phyloP scores from a whole-genome alignment of 2,113 vertebrate species.

The Campylomormyrus tamandua region DNA sequence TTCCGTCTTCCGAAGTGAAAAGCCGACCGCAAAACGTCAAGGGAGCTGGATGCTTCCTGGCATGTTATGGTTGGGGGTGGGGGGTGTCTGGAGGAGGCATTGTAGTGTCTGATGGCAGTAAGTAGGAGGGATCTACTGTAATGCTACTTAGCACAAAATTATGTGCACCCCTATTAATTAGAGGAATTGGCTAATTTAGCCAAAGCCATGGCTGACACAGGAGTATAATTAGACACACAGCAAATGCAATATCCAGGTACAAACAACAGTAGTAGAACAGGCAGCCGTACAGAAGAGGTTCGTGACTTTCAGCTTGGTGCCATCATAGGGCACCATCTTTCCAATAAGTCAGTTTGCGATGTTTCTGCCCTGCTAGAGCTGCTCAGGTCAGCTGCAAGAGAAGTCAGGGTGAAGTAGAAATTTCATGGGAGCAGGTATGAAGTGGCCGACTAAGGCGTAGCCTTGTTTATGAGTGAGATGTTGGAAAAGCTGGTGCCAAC shows the following conservation, averaged over 20 bases:
- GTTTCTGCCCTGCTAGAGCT: not conserved
- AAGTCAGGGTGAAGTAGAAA: not conserved
- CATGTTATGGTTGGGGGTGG: too few relatives aligned
- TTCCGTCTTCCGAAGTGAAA: too few relatives aligned
- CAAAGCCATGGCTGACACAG: not conserved
- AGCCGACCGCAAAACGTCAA: too few relatives aligned
- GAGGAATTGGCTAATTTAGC: not conserved
- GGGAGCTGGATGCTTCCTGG: too few relatives aligned
- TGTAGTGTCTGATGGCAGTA: too few relatives aligned
- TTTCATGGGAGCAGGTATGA: not conserved
- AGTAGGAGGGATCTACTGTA: too few relatives aligned
- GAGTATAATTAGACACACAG: not conserved
- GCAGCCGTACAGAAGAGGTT: not conserved
- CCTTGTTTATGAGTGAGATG: not conserved
- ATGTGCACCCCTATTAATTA: not conserved
- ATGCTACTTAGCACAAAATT: too few relatives aligned
- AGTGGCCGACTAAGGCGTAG: not conserved
- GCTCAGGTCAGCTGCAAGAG: not conserved
- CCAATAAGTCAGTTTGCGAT: not conserved
- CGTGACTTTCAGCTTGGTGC: not conserved
- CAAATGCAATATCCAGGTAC: not conserved
- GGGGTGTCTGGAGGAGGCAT: too few relatives aligned
- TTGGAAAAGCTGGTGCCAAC: not conserved
- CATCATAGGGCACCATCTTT: not conserved
- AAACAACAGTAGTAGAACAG: not conserved